Conservation (phyloP, 2,797 vertebrate genomes). For the Propithecus perrieri region DNA sequence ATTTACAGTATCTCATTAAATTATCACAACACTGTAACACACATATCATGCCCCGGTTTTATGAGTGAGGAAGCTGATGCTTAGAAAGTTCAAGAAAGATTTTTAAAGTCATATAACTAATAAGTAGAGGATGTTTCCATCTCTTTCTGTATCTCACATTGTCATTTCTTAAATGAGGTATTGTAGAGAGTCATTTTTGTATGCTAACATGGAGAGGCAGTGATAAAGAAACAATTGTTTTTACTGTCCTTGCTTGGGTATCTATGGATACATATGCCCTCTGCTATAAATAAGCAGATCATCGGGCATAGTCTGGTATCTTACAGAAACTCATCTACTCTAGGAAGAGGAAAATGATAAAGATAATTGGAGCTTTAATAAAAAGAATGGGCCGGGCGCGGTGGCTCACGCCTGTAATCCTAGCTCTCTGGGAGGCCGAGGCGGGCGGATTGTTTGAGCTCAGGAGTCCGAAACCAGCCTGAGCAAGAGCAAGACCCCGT, state of each 20-base stretch:
- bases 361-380: not conserved
- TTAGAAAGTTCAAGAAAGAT: not conserved
- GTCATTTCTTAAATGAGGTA: not conserved
- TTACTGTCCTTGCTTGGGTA: not conserved
- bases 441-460: too few relatives aligned
- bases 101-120: slow-evolving; percentile 5
- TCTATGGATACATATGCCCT: not conserved
- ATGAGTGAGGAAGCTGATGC: not conserved
- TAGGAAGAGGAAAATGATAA: not conserved
- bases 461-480: too few relatives aligned
- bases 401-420: too few relatives aligned
- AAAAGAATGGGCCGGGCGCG: not conserved
- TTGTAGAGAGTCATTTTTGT: not conserved
- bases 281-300: not conserved
- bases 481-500: too few relatives aligned
- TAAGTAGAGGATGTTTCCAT: not conserved
- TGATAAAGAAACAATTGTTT: not conserved
- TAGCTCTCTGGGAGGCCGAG: too few relatives aligned
- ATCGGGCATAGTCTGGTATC: not conserved
- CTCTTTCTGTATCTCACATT: not conserved
- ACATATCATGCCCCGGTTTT: not conserved
- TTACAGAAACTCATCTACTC: not conserved
- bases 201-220: not conserved
- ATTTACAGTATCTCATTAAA: not conserved
- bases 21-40: not conserved